Evolutionary conservation across 2,113 vertebrate genomes (phyloP).

Genomic region (Clupea harengus): DNA sequence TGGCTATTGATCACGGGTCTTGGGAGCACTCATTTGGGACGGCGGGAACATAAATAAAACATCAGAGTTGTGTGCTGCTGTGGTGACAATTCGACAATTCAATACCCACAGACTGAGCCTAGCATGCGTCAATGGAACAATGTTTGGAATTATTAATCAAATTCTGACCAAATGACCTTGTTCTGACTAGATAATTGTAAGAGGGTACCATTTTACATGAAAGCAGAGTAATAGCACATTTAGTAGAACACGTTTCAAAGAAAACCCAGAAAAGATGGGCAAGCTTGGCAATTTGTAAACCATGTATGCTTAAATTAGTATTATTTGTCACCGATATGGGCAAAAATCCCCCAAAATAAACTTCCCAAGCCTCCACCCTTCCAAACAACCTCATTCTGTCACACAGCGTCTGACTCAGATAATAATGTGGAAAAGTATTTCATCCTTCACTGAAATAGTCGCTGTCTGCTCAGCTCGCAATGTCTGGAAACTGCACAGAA

Average conservation of each 20-base stretch:
- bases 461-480: slow-evolving; percentile 12
- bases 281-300: slow-evolving; percentile 1
- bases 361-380: slow-evolving; percentile 29
- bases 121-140: slow-evolving; percentile 2
- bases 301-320: slow-evolving; percentile 13
- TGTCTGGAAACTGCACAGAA: slow-evolving; percentile 1
- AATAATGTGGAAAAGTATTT: slow-evolving; percentile 34
- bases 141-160: neutral
- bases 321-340: slow-evolving; percentile 36
- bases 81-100: neutral
- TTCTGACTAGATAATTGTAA: neutral
- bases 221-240: too few species aligned
- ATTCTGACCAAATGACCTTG: neutral
- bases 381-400: slow-evolving; percentile 53
- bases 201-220: too few species aligned
- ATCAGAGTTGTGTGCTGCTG: slow-evolving; percentile 22
- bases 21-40: slow-evolving; percentile 29
- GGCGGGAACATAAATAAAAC: slow-evolving; percentile 44
- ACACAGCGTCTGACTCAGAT: slow-evolving; percentile 34
- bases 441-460: slow-evolving; percentile 27
- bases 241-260: neutral
- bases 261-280: neutral
- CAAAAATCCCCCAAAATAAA: slow-evolving; percentile 33
- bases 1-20: slow-evolving; percentile 42
- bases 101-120: neutral